Evolutionary conservation across 1,140 invertebrate genomes (phyloP), one percentile per base, ranked within the genome.

Genomic region (Prorops nasuta): DNA sequence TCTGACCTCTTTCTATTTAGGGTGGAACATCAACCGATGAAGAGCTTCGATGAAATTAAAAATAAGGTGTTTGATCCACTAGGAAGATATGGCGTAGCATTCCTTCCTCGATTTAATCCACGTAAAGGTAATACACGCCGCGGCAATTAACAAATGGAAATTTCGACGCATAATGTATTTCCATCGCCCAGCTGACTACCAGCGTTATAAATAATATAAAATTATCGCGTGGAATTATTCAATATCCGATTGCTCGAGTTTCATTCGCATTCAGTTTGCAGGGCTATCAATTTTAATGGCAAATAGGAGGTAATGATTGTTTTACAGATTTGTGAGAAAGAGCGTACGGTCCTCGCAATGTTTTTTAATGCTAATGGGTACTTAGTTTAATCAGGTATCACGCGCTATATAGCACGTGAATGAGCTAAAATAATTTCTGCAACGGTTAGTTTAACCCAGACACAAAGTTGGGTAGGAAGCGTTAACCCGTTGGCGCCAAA

Each of bases 1-100:
- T 60, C 58, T 60, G 58, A 60, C 58, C 58, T 60, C 57, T 18
- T 61, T 56, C 53, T 61, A 61, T 61, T 60, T 61, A 61, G 56
- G 56, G 49, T 37, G 19, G 20, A n/a, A n/a, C 42, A 43, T 46
- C 16, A 31, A 34, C 28, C 44, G 46, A 59, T 49, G 37, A 56
- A 14, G 16, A 20, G 31, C 17, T 49, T 42, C 51, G 46, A 49
- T 49, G 16, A 35, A 14, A 34, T 51, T 42, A 44, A 56, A 60
- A 59, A 55, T 51, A 31, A 16, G 4, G 6, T 17, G 20, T 42
- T 34, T 19, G 31, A 40, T 56, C 15, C 20, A 38, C 14, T 37
- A 8, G 15, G 15, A 10, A 37, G 8, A 19, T 3, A 37, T n/a
- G n/a, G 15, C 15, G 14, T 3, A 18, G 15, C 0, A 8, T 7